Conservation (phyloP, 2,888 invertebrate species). For the Monochamus alternatus region DNA sequence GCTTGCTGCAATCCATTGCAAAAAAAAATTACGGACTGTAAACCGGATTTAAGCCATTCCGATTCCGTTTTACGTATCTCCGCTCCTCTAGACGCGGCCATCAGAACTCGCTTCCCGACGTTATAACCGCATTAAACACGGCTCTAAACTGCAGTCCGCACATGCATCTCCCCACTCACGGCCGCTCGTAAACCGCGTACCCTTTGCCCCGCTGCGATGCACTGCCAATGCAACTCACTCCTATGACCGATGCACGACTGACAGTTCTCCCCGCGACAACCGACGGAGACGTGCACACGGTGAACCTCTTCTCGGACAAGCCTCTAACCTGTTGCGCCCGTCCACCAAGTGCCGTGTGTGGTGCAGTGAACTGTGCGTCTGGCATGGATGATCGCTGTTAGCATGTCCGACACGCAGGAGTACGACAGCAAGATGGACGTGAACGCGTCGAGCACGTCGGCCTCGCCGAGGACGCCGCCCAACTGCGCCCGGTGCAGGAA, state of each 20-base stretch:
- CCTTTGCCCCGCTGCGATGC: constrained; percentile 66
- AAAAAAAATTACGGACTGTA: too few species aligned
- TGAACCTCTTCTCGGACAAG: constrained; percentile 24
- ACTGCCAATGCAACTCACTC: constrained; percentile 68
- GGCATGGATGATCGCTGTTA: constrained; percentile 26
- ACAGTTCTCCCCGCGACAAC: constrained; percentile 66
- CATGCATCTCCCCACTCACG: constrained; percentile 66
- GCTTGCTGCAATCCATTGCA: too few species aligned
- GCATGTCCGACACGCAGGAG: constrained; percentile 72
- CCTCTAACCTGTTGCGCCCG: constrained; percentile 33
- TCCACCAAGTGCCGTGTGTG: constrained; percentile 2
- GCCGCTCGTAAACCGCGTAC: constrained; percentile 67
- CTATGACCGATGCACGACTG: constrained; percentile 69
- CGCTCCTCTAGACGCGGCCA: constrained; percentile 61
- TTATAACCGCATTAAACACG: constrained; percentile 70
- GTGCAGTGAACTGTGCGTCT: constrained; percentile 29
- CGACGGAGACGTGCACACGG: constrained; percentile 41
- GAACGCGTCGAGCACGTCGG: constrained; percentile 74
- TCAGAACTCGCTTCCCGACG: constrained; percentile 71
- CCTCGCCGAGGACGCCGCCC: constrained; percentile 85
- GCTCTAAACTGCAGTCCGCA: constrained; percentile 71
- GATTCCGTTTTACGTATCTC: not conserved
- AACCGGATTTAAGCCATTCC: too few species aligned
- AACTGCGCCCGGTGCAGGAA: constrained; percentile 95
- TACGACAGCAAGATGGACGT: constrained; percentile 73